Evolutionary conservation across 2,888 invertebrate genomes (phyloP).

Genomic region (Dascillus cervinus): DNA sequence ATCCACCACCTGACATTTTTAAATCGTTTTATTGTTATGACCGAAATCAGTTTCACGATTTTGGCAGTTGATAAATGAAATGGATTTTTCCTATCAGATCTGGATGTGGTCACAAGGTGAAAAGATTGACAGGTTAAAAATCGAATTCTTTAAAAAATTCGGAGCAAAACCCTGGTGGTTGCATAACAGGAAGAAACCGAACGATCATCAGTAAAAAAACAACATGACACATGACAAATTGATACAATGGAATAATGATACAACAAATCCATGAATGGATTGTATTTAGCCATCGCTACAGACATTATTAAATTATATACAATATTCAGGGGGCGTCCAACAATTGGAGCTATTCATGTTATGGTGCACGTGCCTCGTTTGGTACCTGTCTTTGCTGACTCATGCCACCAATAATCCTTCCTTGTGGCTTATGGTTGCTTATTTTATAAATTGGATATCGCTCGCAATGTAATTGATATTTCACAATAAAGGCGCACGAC

Average conservation of each 20-base stretch:
- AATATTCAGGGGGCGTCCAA: conserved; percentile 33
- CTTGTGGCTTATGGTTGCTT: too few relatives aligned
- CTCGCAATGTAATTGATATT: too few relatives aligned
- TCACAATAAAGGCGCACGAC: too few relatives aligned
- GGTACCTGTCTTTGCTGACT: conserved; percentile 16
- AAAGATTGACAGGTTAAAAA: too few relatives aligned
- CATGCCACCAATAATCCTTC: too few relatives aligned
- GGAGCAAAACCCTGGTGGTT: too few relatives aligned
- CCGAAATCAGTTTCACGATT: conserved; percentile 10
- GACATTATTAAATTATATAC: conserved; percentile 37
- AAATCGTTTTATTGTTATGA: conserved; percentile 15
- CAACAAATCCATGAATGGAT: conserved; percentile 33
- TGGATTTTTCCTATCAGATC: conserved; percentile 14
- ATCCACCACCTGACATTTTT: conserved; percentile 16
- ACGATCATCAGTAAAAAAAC: too few relatives aligned
- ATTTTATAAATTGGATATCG: too few relatives aligned
- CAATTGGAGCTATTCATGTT: conserved; percentile 28
- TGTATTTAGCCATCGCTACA: conserved; percentile 36
- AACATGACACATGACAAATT: conserved; percentile 27
- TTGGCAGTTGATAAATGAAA: conserved; percentile 14
- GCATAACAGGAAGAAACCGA: too few relatives aligned
- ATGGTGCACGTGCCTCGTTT: conserved; percentile 31
- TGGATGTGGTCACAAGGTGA: conserved; percentile 1
- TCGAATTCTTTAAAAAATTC: too few relatives aligned
- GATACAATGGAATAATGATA: conserved; percentile 31